phyloP scores from a whole-genome alignment of 2,888 invertebrate genomes.

The Pyralis farinalis region DNA sequence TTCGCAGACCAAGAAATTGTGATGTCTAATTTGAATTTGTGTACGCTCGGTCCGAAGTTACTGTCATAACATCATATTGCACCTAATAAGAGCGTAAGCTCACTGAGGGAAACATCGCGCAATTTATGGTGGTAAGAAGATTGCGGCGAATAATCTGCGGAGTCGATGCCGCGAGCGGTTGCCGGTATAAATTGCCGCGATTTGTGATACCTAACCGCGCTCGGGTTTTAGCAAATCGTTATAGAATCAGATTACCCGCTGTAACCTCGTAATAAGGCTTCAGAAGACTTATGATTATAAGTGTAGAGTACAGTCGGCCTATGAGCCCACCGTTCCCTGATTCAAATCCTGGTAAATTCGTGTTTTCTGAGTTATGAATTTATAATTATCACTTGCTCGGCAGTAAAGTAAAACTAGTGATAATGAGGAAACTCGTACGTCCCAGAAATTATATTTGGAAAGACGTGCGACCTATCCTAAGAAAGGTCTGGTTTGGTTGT shows the following conservation, averaged over 20 bases:
- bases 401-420: too few relatives aligned
- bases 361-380: constrained; percentile 15
- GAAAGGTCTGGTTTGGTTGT: too few relatives aligned
- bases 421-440: too few relatives aligned
- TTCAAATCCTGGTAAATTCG: too few relatives aligned
- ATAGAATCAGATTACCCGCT: constrained; percentile 53
- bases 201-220: constrained; percentile 44
- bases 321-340: too few relatives aligned
- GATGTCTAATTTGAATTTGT: constrained; percentile 19
- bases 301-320: constrained; percentile 2
- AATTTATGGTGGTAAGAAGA: constrained; percentile 70
- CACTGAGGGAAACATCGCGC: constrained; percentile 42
- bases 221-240: constrained; percentile 53
- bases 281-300: constrained; percentile 14
- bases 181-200: constrained; percentile 56
- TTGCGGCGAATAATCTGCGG: constrained; percentile 49
- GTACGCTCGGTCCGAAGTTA: constrained; percentile 41
- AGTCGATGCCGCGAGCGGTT: constrained; percentile 31
- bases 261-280: constrained; percentile 15
- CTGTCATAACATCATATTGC: constrained; percentile 32
- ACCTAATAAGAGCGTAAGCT: constrained; percentile 51
- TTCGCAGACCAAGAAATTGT: background rate
- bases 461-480: too few relatives aligned
- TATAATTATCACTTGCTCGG: too few relatives aligned
- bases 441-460: too few relatives aligned